Evolutionary conservation across 2,113 vertebrate genomes (phyloP).

Genomic region (Pristiophorus japonicus): DNA sequence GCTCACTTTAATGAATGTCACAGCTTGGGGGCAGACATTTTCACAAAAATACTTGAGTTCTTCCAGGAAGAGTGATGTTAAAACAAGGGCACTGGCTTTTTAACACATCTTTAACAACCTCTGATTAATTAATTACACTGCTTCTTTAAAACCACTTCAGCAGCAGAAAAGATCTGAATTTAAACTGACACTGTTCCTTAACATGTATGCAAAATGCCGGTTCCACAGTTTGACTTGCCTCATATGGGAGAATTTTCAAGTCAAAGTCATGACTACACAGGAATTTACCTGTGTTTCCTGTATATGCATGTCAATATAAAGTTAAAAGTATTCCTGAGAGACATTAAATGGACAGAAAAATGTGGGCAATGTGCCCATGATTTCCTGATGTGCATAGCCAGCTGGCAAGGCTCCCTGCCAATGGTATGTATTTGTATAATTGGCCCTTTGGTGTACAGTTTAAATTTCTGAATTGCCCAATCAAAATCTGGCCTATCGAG

Average conservation of each 20-base stretch:
- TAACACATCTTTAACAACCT: not conserved
- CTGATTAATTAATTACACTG: not conserved
- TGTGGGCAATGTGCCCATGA: not conserved
- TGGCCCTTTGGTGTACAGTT: not conserved
- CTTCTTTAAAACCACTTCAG: not conserved
- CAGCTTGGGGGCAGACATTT: not conserved
- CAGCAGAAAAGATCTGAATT: not conserved
- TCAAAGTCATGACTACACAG: not conserved
- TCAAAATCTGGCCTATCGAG: not conserved
- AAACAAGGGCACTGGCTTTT: not conserved
- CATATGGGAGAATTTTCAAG: not conserved
- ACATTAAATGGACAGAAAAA: not conserved
- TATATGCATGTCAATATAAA: not conserved
- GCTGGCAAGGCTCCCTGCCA: not conserved
- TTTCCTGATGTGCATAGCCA: not conserved
- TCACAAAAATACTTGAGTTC: not conserved
- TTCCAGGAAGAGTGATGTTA: not conserved
- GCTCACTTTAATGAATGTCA: not conserved
- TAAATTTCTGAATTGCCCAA: not conserved
- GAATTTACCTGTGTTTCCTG: not conserved
- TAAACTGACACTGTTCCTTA: not conserved
- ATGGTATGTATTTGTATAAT: not conserved
- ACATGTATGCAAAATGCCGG: not conserved
- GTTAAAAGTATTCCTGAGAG: not conserved
- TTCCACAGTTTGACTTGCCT: not conserved